Percentiles rank a stretch among this genome's conserved stretches.
phyloP scores from a whole-genome alignment of 2,113 vertebrate species.

The Acrocephalus kingi region DNA sequence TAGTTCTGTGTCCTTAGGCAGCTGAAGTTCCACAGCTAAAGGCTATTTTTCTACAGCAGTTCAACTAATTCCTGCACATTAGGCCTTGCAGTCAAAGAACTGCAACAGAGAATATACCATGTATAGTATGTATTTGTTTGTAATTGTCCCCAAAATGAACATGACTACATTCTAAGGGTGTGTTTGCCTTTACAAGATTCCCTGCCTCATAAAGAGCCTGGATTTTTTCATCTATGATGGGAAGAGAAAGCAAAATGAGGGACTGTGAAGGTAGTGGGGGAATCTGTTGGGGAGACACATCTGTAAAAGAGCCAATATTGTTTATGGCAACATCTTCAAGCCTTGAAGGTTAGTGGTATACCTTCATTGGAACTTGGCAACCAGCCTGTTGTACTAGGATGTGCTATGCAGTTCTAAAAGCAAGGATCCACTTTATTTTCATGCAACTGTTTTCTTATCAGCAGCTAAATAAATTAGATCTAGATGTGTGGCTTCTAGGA shows the following conservation, averaged over 20 bases:
- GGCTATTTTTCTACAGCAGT: not conserved
- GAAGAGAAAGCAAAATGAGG: not conserved
- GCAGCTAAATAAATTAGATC: not conserved
- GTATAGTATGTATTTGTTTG: not conserved
- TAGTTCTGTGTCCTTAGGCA: not conserved
- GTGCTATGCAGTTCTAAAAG: not conserved
- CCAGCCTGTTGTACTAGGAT: not conserved
- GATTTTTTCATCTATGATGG: not conserved
- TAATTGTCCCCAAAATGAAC: not conserved
- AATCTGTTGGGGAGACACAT: not conserved
- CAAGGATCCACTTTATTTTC: not conserved
- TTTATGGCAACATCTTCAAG: not conserved
- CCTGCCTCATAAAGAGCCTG: not conserved
- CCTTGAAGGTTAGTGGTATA: not conserved
- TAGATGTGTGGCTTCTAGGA: not conserved
- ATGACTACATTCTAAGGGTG: not conserved
- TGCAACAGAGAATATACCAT: not conserved
- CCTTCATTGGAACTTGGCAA: not conserved
- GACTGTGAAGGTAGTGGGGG: not conserved
- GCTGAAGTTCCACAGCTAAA: not conserved
- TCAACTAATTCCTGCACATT: not conserved
- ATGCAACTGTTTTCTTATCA: not conserved
- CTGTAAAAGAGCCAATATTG: not conserved
- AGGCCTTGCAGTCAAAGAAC: not conserved
- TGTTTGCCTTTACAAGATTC: not conserved